Base-by-base conservation (phyloP, 1,140 invertebrate genomes). In the Apocrypta bakeri region DNA sequence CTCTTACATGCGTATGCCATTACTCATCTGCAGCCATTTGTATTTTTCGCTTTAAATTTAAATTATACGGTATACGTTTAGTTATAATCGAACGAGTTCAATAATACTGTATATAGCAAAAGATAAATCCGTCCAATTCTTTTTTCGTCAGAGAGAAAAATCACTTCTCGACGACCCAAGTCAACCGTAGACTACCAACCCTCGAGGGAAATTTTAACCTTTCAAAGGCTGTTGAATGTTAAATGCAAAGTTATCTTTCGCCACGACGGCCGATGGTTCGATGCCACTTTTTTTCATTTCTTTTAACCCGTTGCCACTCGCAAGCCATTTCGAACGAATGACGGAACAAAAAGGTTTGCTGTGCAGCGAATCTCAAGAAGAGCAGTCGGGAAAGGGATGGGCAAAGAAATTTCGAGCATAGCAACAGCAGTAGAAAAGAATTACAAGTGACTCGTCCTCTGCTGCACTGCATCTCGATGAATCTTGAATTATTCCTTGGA, bases 401-500 rank as follows among this genome's bases (percentile, higher is more conserved):
- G 79, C 83, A 79, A 81, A 80, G 79, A 31, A 81, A 79, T 56
- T 56, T 21, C 80, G 83, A 85, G 82, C 84, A 25, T 12, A 29
- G 25, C 24, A 66, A 25, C 83, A 85, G 84, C 83, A 85, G 84
- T 87, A 86, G 88, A 89, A 91, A 90, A 89, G 90, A 92, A 92
- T 92, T 91, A 90, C 90, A 92, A 92, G 89, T 90, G 88, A 88
- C 86, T 90, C 87, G 88, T 87, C 86, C 85, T 83, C 48, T 82
- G 17, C 21, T 56, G 48, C n/a, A 84, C 85, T 90, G 89, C 90
- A 90, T 90, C 87, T 85, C 88, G 88, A 91, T 91, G 90, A 91
- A 91, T 91, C 88, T 89, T 85, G 88, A 90, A 91, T 92, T 91
- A 92, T 91, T 91, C 91, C 87, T 88, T 29, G 68, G 78, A 64